phyloP scores from a whole-genome alignment of 1,140 invertebrate species.

The Temnothorax nylanderi region DNA sequence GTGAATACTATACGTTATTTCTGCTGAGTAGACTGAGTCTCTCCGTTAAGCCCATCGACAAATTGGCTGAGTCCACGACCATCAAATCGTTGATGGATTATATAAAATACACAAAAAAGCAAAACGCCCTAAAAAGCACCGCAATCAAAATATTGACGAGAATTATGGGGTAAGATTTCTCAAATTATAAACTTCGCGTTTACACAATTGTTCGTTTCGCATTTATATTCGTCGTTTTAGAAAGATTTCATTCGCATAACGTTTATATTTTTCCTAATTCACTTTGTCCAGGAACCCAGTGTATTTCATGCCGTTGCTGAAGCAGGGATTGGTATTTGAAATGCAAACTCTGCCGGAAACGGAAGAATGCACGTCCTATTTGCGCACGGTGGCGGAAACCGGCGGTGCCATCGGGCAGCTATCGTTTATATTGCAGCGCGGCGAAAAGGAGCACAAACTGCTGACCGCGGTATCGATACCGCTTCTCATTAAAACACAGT shows the following conservation, averaged over 20 bases:
- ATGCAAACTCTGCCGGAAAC: conserved; percentile 76
- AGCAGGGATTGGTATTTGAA: conserved; percentile 82
- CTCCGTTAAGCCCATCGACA: conserved; percentile 75
- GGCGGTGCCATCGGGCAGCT: conserved; percentile 80
- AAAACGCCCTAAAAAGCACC: conserved; percentile 69
- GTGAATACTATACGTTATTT: conserved; percentile 70
- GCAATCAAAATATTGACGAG: conserved; percentile 73
- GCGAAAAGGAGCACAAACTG: conserved; percentile 75
- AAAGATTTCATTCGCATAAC: not conserved
- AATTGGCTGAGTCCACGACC: conserved; percentile 77
- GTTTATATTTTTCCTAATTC: not conserved
- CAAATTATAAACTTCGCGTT: not conserved
- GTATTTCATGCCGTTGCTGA: conserved; percentile 80
- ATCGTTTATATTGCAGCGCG: conserved; percentile 75
- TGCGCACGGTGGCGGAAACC: conserved; percentile 76
- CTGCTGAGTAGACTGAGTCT: conserved; percentile 77
- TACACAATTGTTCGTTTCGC: not conserved
- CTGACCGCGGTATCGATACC: conserved; percentile 82
- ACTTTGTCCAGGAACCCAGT: conserved; percentile 74
- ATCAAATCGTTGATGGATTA: conserved; percentile 80
- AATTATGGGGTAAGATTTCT: conserved; percentile 75
- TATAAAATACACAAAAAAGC: conserved; percentile 76
- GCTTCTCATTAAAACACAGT: conserved; percentile 77
- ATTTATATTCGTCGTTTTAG: not conserved
- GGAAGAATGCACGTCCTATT: conserved; percentile 72